Percentiles rank a stretch among this genome's conserved stretches.
Evolutionary conservation across 2,113 vertebrate genomes (phyloP).

Genomic region (Hippocampus comes): DNA sequence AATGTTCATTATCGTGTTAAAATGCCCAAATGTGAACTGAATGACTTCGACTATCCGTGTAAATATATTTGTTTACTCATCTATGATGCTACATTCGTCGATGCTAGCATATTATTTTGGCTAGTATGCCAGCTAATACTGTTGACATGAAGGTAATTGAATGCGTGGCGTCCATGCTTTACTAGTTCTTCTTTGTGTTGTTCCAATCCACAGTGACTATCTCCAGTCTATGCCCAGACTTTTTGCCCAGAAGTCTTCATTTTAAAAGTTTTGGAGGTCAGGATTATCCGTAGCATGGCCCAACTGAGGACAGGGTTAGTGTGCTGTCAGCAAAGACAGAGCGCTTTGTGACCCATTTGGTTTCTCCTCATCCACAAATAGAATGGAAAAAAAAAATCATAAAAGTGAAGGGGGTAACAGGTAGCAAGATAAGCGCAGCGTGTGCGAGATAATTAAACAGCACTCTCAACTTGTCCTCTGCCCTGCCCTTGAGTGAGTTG

Average conservation of each 20-base stretch:
- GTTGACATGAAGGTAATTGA: no score
- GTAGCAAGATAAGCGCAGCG: slow-evolving; percentile 56
- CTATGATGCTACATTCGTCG: no score
- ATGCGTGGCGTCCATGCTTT: no score
- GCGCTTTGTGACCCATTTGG: slow-evolving; percentile 48
- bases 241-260: slow-evolving; percentile 26
- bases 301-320: slow-evolving; percentile 44
- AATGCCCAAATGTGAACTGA: no score
- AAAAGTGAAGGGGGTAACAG: slow-evolving; percentile 59
- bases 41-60: no score
- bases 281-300: slow-evolving; percentile 31
- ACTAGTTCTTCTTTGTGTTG: no score
- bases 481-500: slow-evolving; percentile 83
- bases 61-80: no score
- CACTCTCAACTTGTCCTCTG: slow-evolving; percentile 86
- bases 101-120: neutral
- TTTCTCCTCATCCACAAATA: slow-evolving; percentile 69
- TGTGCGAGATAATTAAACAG: slow-evolving; percentile 73
- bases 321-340: slow-evolving; percentile 68
- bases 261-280: slow-evolving; percentile 28
- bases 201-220: neutral
- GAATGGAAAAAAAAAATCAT: slow-evolving; percentile 69
- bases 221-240: neutral
- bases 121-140: no score
- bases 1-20: no score